Percentiles rank a stretch among this genome's conserved stretches.
Conservation (phyloP, 2,797 vertebrate genomes). For the Sternotherus odoratus region DNA sequence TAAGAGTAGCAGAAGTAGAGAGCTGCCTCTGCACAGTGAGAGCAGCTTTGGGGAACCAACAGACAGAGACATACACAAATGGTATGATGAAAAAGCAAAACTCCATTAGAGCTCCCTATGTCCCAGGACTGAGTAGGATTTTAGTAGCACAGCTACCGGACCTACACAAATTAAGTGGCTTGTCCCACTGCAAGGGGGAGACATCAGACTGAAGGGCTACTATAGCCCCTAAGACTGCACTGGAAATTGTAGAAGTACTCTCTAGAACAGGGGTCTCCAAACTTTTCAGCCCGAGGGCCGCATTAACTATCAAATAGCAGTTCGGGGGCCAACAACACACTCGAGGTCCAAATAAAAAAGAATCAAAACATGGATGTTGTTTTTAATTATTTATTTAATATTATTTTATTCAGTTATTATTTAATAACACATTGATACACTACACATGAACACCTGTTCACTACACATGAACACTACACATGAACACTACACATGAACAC, state of each 20-base stretch:
- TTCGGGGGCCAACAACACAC: too few relatives aligned
- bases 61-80: not conserved
- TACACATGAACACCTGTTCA: too few relatives aligned
- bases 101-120: not conserved
- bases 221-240: not conserved
- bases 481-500: too few relatives aligned
- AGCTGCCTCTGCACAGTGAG: not conserved
- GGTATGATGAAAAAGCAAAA: not conserved
- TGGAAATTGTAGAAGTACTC: not conserved
- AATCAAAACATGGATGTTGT: too few relatives aligned
- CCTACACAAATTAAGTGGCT: not conserved
- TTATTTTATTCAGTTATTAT: too few relatives aligned
- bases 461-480: too few relatives aligned
- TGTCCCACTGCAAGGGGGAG: not conserved
- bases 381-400: too few relatives aligned
- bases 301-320: too few relatives aligned
- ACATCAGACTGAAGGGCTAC: not conserved
- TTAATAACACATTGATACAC: too few relatives aligned
- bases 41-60: not conserved
- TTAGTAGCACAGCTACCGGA: not conserved
- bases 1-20: not conserved
- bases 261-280: too few relatives aligned
- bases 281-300: too few relatives aligned
- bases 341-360: too few relatives aligned
- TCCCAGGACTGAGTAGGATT: not conserved